Conservation (phyloP, 2,888 invertebrate genomes). For the Caradrina clavipalpis region DNA sequence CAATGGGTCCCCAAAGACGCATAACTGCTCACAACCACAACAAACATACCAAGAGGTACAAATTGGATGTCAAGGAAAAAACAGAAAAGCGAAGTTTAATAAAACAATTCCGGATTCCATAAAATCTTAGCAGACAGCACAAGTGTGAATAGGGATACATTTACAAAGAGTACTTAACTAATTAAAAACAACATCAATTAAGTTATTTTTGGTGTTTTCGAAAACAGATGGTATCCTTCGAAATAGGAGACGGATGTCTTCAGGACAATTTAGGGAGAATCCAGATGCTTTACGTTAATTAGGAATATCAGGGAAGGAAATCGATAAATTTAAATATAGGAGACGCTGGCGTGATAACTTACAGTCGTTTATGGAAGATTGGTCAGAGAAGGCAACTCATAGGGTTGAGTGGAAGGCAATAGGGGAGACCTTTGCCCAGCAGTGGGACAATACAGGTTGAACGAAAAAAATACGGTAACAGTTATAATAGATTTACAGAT, state of each 20-base stretch:
- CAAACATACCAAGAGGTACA: slow-evolving; percentile 7
- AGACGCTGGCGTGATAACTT: too few relatives aligned
- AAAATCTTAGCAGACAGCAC: background rate
- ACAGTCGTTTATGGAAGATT: too few relatives aligned
- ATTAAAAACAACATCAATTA: slow-evolving; percentile 35
- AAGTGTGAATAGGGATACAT: slow-evolving; percentile 2
- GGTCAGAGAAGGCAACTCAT: too few relatives aligned
- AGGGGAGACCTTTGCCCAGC: too few relatives aligned
- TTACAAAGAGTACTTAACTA: slow-evolving; percentile 20
- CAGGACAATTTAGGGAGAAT: slow-evolving; percentile 16
- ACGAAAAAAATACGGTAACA: background rate
- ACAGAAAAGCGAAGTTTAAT: background rate
- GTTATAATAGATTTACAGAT: background rate
- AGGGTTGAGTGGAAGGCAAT: too few relatives aligned
- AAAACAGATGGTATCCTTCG: slow-evolving; percentile 49
- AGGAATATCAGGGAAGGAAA: background rate
- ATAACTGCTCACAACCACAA: slow-evolving; percentile 4
- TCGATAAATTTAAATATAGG: background rate
- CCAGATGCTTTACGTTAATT: slow-evolving; percentile 33
- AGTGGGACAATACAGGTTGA: too few relatives aligned
- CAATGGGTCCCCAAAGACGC: slow-evolving; percentile 19
- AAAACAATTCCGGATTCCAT: background rate
- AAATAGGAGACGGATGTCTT: slow-evolving; percentile 39
- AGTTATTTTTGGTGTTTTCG: slow-evolving; percentile 40
- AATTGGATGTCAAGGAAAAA: background rate